Conservation (phyloP, 2,113 vertebrate genomes). For the Pandion haliaetus region DNA sequence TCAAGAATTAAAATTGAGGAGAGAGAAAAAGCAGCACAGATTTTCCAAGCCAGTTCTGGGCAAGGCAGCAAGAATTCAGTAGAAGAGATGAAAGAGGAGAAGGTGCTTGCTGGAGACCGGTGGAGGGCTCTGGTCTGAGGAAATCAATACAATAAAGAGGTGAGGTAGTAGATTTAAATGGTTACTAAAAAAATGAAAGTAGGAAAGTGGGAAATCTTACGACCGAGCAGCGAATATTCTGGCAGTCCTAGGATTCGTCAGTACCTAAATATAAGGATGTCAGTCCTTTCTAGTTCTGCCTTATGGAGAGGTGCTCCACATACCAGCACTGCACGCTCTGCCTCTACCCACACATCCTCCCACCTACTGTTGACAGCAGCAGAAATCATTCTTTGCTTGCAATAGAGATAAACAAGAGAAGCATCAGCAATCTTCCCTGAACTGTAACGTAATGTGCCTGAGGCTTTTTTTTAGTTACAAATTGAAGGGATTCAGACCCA, state of each 20-base stretch:
- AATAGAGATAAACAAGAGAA: neutral
- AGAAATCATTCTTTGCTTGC: neutral
- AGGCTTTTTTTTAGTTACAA: neutral
- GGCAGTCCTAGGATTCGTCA: slow-evolving; percentile 23
- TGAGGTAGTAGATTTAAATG: neutral
- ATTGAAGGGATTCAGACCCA: neutral
- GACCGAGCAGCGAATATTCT: neutral
- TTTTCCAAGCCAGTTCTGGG: neutral
- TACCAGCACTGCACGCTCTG: neutral
- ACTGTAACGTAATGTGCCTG: neutral
- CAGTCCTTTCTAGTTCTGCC: neutral
- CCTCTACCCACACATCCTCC: slow-evolving; percentile 21
- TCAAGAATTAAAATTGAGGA: neutral
- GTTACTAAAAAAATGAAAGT: neutral
- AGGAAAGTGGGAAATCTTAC: neutral
- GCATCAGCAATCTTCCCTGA: neutral
- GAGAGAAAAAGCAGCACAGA: neutral
- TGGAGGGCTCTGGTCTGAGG: neutral
- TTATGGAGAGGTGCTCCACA: neutral
- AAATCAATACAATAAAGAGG: neutral
- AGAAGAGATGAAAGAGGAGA: neutral
- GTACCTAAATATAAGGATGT: slow-evolving; percentile 39
- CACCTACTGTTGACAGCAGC: slow-evolving; percentile 27
- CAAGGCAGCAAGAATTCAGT: neutral
- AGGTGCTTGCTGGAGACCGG: neutral